A percentile compares a stretch with the other conserved stretches of the same genome.
Conservation (phyloP, 1,140 invertebrate genomes). For the Micrasema longulum region DNA sequence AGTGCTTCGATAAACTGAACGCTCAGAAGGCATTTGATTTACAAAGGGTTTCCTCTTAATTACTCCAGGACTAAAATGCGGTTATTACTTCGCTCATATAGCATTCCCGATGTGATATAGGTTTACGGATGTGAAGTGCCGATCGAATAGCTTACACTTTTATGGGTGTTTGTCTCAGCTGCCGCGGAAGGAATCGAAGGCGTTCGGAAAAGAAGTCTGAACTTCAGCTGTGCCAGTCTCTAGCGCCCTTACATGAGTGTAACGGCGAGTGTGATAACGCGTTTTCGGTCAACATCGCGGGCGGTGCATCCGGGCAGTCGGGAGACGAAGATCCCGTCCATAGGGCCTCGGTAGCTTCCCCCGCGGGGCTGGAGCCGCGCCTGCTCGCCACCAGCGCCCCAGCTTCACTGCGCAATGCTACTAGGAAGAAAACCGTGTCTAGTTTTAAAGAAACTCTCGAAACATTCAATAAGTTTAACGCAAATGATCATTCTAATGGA, state of each 20-base stretch:
- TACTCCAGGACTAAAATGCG: conserved; percentile 45
- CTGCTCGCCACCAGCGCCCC: conserved; percentile 55
- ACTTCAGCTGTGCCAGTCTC: conserved; percentile 37
- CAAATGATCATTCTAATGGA: conserved; percentile 38
- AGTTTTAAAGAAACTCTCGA: conserved; percentile 32
- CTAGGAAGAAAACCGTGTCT: conserved; percentile 49
- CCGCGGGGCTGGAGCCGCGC: conserved; percentile 41
- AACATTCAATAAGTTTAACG: conserved; percentile 34
- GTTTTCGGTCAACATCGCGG: conserved; percentile 43
- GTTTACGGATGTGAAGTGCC: conserved; percentile 60
- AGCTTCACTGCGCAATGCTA: conserved; percentile 57
- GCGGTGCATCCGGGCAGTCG: conserved; percentile 48
- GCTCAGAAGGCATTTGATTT: conserved; percentile 30
- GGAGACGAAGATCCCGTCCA: conserved; percentile 41
- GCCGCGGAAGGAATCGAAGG: conserved; percentile 67
- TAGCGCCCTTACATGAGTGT: conserved; percentile 42
- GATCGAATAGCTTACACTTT: conserved; percentile 62
- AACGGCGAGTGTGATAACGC: conserved; percentile 40
- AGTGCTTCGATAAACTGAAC: conserved; percentile 37
- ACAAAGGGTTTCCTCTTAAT: conserved; percentile 44
- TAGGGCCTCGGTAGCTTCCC: conserved; percentile 50
- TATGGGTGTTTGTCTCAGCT: conserved; percentile 68
- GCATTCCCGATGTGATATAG: conserved; percentile 42
- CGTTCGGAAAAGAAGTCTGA: conserved; percentile 60
- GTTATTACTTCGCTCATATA: conserved; percentile 35